Base-by-base conservation (phyloP, 2,113 vertebrate species). In the Semnornis frantzii region DNA sequence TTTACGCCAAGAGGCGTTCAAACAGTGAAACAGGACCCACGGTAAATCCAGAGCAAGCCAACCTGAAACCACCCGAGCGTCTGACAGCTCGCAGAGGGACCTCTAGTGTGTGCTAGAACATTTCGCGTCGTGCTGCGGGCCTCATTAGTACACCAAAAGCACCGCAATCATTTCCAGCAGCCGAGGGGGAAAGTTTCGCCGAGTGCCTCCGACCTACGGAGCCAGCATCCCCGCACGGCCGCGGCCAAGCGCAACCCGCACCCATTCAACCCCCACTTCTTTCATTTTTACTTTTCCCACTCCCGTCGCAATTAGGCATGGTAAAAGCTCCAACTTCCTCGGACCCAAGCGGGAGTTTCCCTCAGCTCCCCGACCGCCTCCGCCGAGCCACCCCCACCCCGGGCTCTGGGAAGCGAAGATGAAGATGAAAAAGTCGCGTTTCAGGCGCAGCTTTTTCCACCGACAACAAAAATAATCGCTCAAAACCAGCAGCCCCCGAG, bases 101-200 rank as follows among this genome's bases (percentile, higher is more conserved):
- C 98, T 98, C 98, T 98, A 98, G 98, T 52, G 98, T 97, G 96
- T 94, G 97, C 89, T 92, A 63, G 34, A 95, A 91, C 94, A 97
- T 93, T 95, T 92, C 66, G 77, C 94, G 82, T 46, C 24, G 82
- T 27, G 96, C 97, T 96, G n/a, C 54, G 9, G 97, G 97, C 96
- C 85, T 75, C 87, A 96, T 96, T 97, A 97, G 96, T 78, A 97
- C 94, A 96, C 88, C 95, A 93, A 87, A 96, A 94, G 82, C 97
- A 95, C 97, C 88, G 96, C 97, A 97, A 95, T 97, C 95, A 78
- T 98, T 97, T 93, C 96, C 91, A 95, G 88, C 3, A 74, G 66
- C 65, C 72, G 70, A 82, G 66, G 90, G 66, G 90, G 87, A 85
- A 97, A 96, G 85, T 92, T 95, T 95, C 70, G n/a, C 74, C 69